Evolutionary conservation across 1,140 invertebrate genomes (phyloP).

Genomic region (Cydia splendana): DNA sequence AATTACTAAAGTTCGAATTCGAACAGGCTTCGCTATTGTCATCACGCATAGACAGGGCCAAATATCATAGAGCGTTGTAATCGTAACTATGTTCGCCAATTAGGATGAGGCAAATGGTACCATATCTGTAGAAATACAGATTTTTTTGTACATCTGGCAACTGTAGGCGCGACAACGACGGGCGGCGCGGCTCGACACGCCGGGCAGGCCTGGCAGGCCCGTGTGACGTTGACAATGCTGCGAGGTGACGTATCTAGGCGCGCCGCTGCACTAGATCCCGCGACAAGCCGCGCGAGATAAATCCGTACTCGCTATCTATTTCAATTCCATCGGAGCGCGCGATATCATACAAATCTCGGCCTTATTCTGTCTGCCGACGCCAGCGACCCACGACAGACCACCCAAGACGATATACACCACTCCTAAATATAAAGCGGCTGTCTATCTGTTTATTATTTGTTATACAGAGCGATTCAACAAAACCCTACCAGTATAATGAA

Average conservation of each 20-base stretch:
- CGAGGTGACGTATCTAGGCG: conserved; percentile 65
- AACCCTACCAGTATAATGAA: conserved; percentile 47
- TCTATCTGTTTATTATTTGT: conserved; percentile 69
- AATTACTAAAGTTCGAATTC: too few relatives aligned
- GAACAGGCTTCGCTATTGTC: too few relatives aligned
- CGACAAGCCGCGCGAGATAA: conserved; percentile 68
- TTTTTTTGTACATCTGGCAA: neutral
- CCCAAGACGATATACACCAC: conserved; percentile 65
- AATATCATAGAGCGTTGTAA: too few relatives aligned
- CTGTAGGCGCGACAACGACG: neutral
- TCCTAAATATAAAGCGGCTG: conserved; percentile 60
- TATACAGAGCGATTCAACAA: conserved; percentile 47
- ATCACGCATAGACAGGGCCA: too few relatives aligned
- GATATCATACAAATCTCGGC: conserved; percentile 71
- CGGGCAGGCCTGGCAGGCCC: conserved; percentile 39
- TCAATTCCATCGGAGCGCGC: conserved; percentile 67
- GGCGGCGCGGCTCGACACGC: conserved; percentile 34
- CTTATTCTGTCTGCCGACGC: conserved; percentile 61
- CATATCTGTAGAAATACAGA: neutral
- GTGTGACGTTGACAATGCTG: conserved; percentile 52
- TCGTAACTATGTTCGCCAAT: too few relatives aligned
- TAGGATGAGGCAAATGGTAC: neutral
- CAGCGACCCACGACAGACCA: conserved; percentile 63
- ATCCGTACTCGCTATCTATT: conserved; percentile 68
- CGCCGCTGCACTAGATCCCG: conserved; percentile 64